Conservation (phyloP, 2,888 invertebrate genomes). For the Vannuccia rotundouncinata region DNA sequence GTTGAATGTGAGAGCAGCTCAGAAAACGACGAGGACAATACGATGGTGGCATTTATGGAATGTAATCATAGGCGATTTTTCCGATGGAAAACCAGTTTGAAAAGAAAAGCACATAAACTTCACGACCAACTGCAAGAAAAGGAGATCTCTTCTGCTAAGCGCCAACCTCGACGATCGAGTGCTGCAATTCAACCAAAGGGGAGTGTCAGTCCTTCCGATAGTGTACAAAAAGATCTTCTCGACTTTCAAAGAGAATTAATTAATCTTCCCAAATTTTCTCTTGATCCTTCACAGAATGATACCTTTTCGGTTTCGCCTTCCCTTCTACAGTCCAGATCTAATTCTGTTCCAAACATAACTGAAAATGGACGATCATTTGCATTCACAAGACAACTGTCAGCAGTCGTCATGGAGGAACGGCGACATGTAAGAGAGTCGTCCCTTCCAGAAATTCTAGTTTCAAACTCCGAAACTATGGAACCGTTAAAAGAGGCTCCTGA, state of each 20-base stretch:
- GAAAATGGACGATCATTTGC: not conserved
- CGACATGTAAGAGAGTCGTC: not conserved
- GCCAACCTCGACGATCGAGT: not conserved
- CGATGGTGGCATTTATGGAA: slow-evolving; percentile 28
- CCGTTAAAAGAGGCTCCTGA: not conserved
- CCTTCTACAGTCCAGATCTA: slow-evolving; percentile 52
- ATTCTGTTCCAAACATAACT: slow-evolving; percentile 47
- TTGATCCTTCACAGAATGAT: slow-evolving; percentile 51
- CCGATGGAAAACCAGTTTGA: slow-evolving; percentile 19
- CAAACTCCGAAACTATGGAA: not conserved
- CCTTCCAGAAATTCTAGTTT: slow-evolving; percentile 18
- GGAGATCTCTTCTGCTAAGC: not conserved
- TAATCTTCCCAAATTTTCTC: slow-evolving; percentile 59
- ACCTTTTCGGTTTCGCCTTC: slow-evolving; percentile 43
- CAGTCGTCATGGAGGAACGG: not conserved
- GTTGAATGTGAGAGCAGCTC: not conserved
- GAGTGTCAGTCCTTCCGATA: not conserved
- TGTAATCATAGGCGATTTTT: not conserved
- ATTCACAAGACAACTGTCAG: not conserved
- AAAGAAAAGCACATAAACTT: not conserved
- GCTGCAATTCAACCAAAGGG: not conserved
- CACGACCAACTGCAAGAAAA: slow-evolving; percentile 1
- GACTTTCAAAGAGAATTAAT: slow-evolving; percentile 62
- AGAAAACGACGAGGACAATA: slow-evolving; percentile 8
- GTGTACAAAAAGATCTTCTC: slow-evolving; percentile 57